Base-by-base conservation (phyloP, 2,888 invertebrate genomes). In the Parnassius mnemosyne region DNA sequence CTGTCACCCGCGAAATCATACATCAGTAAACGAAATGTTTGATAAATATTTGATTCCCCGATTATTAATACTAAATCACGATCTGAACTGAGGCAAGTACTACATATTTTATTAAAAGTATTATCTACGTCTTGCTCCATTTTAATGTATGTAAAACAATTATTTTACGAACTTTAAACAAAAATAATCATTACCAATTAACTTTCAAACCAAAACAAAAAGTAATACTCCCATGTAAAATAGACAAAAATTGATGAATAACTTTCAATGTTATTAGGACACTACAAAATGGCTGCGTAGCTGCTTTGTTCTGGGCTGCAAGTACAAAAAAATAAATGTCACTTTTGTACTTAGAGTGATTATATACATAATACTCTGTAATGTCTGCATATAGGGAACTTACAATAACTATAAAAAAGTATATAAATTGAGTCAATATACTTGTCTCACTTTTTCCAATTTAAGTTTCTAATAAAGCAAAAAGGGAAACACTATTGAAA, bases 201-300 rank as follows among this genome's bases (percentile, higher is more conserved):
- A 67, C 77, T 82, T 81, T 80, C 76, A 81, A 83, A 87, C 79
- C 89, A 89, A 78, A 89, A 89, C 89, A 91, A 89, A 87, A 89
- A 89, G 87, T 87, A 85, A 91, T 83, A 89, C 90, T 89, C 82
- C 90, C 89, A 90, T 90, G 87, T 90, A 89, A 89, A 90, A 88
- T 90, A 87, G 88, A 88, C 90, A 77, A 90, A 89, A 85, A 81
- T 87, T 81, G 65, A 72, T 76, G 75, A 84, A 80, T 81, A 81
- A 78, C 73, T 71, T 78, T 83, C 79, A 83, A 81, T 78, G 75
- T 75, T 75, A 77, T 79, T 80, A 79, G 83, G 89, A 89, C 90
- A 90, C 87, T 87, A 90, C 89, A 91, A 91, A 90, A 91, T 91
- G 90, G 89, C 90, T 83, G 84, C 87, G 84, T 89, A 59, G 87